Evolutionary conservation across 2,113 vertebrate genomes (phyloP).

Genomic region (Brachyistius frenatus): DNA sequence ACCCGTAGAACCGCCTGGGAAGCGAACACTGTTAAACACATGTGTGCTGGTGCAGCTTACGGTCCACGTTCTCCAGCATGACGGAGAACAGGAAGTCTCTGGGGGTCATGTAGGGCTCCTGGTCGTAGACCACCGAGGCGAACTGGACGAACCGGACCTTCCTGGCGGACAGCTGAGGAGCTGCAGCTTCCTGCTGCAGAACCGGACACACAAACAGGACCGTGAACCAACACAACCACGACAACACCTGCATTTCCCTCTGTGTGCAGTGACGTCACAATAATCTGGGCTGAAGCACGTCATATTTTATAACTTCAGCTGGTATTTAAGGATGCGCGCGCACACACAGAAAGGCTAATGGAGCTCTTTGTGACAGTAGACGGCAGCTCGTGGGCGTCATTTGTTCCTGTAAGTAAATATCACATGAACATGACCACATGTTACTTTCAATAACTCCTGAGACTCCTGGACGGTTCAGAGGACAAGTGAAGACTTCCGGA

Average conservation of each 20-base stretch:
- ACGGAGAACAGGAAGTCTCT: slow-evolving; percentile 96
- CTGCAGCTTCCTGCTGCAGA: slow-evolving; percentile 47
- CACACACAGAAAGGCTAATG: too few species aligned
- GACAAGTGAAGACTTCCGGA: too few species aligned
- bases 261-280: too few species aligned
- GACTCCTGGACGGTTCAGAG: too few species aligned
- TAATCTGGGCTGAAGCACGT: too few species aligned
- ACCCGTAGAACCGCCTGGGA: too few species aligned
- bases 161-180: slow-evolving; percentile 58
- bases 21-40: too few species aligned
- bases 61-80: slow-evolving; percentile 90
- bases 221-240: not conserved
- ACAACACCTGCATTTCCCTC: too few species aligned
- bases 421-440: too few species aligned
- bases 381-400: slow-evolving; percentile 12
- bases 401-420: not conserved
- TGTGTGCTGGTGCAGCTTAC: slow-evolving; percentile 83
- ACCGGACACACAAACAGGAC: not conserved
- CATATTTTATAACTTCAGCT: too few species aligned
- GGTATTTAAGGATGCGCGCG: not conserved
- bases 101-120: slow-evolving; percentile 95
- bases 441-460: too few species aligned
- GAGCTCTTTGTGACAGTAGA: not conserved
- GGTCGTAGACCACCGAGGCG: slow-evolving; percentile 89
- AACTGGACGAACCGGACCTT: slow-evolving; percentile 90